phyloP scores from a whole-genome alignment of 2,113 vertebrate genomes.

The Chloroceryle aenea region DNA sequence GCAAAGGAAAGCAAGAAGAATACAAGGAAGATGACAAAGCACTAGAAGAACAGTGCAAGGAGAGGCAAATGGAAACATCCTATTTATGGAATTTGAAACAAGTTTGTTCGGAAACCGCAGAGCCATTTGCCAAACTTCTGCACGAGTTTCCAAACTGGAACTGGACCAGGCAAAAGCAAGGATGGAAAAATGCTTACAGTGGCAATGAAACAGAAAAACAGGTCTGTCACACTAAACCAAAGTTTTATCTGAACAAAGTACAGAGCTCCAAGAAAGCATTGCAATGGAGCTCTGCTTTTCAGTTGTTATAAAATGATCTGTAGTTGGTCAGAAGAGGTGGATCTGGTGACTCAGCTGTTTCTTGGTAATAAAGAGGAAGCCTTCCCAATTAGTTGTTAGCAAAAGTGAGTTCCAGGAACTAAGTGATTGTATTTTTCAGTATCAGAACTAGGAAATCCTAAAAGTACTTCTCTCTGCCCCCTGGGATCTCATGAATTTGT shows the following conservation, averaged over 20 bases:
- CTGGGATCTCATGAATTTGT: background rate
- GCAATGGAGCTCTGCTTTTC: background rate
- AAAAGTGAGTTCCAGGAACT: background rate
- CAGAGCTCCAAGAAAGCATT: background rate
- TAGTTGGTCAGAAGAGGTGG: background rate
- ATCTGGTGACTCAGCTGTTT: background rate
- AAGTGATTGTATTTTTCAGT: background rate
- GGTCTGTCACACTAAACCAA: background rate
- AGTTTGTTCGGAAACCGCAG: constrained; percentile 10
- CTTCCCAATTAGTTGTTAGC: background rate
- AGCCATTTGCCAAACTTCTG: constrained; percentile 9
- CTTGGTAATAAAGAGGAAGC: background rate
- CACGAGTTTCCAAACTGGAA: constrained; percentile 33
- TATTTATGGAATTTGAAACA: constrained; percentile 18
- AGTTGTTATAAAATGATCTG: background rate
- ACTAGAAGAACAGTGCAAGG: background rate
- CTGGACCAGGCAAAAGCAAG: background rate
- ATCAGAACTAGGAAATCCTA: background rate
- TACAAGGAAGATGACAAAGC: background rate
- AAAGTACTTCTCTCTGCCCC: background rate
- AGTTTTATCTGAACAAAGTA: background rate
- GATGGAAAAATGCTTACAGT: constrained; percentile 48
- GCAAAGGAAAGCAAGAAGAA: background rate
- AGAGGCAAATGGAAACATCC: background rate
- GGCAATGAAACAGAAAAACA: background rate